These are phyloP conservation scores for Megalurothrips usitatus DNA, from an alignment of 2,888 invertebrate genomes.

Conservation along the genomic window DNA sequence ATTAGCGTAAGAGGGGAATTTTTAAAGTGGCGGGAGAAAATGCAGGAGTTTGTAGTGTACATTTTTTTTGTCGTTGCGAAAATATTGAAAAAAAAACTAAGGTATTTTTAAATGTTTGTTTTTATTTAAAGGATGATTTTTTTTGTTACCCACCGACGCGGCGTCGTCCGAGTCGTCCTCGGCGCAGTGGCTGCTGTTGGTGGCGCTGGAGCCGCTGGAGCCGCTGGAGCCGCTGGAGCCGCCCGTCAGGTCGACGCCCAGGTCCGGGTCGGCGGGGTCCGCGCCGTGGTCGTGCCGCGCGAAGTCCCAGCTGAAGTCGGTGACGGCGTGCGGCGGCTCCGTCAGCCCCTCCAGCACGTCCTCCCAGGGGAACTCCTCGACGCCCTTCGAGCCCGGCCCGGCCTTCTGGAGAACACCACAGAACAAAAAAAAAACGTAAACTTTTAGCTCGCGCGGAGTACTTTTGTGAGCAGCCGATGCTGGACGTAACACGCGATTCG, in stretches of 20 bases:
- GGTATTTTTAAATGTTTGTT: too few relatives aligned
- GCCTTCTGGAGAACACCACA: neutral
- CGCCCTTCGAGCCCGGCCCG: neutral
- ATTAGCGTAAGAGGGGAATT: too few relatives aligned
- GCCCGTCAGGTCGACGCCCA: constrained; percentile 8
- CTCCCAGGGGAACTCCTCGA: constrained; percentile 16
- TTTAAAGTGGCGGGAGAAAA: too few relatives aligned
- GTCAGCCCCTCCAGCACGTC: constrained; percentile 13
- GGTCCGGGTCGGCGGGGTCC: neutral
- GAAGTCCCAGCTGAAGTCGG: constrained; percentile 24
- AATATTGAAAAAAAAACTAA: too few relatives aligned
- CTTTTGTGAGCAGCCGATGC: too few relatives aligned
- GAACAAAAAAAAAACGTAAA: neutral
- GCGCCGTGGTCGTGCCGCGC: neutral
- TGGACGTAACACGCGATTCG: too few relatives aligned
- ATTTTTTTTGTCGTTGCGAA: too few relatives aligned
- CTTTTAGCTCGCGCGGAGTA: too few relatives aligned
- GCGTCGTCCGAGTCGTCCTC: constrained; percentile 21
- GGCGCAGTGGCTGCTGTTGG: constrained; percentile 13
- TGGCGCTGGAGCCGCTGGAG: neutral
- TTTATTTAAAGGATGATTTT: too few relatives aligned
- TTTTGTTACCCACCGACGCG: neutral
- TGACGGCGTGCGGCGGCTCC: constrained; percentile 6
- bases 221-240: neutral
- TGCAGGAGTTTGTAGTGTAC: too few relatives aligned